phyloP scores from a whole-genome alignment of 2,113 vertebrate species.

The Phalacrocorax carbo region DNA sequence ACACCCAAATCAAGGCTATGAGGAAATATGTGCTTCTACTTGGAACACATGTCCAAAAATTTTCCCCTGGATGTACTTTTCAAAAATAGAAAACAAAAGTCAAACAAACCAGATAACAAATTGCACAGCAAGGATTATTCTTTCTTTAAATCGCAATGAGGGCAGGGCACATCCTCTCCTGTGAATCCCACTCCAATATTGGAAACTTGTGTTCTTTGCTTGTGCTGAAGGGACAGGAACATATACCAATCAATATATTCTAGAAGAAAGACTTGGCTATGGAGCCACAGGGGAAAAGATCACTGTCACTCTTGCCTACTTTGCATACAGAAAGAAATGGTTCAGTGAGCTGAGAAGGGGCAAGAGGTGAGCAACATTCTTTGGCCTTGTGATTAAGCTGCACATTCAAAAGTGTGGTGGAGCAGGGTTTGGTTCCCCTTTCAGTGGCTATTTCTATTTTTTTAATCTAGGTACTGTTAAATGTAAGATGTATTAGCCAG shows the following conservation, averaged over 20 bases:
- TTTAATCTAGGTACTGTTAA: not conserved
- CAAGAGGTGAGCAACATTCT: not conserved
- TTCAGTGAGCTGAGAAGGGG: not conserved
- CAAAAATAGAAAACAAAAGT: not conserved
- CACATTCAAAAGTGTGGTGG: not conserved
- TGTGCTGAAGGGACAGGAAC: not conserved
- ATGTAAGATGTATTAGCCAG: not conserved
- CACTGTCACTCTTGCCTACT: not conserved
- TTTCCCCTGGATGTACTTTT: not conserved
- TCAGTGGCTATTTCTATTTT: not conserved
- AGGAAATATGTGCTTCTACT: not conserved
- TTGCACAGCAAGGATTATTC: not conserved
- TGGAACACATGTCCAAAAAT: not conserved
- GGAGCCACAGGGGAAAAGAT: not conserved
- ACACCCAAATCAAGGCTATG: not conserved
- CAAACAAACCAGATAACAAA: not conserved
- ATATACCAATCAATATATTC: not conserved
- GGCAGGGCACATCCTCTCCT: not conserved
- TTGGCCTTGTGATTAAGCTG: not conserved
- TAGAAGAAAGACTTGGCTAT: not conserved
- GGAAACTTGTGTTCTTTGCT: not conserved
- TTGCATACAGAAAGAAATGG: not conserved
- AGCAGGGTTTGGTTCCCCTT: not conserved
- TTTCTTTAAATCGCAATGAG: not conserved
- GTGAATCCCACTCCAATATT: not conserved